These are phyloP conservation scores for human DNA, from an alignment of 2,113 vertebrate genomes.

Conservation along the genomic window GRCh38 chr3:149623001-149623500, in stretches of 20 bases:
- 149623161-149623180: not conserved
- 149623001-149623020: not conserved
- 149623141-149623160: not conserved
- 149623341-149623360: too few species aligned
- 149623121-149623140: not conserved
- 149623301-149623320: too few species aligned
- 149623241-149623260: too few species aligned
- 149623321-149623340: too few species aligned
- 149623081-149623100: not conserved
- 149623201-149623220: not conserved
- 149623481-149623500: not conserved
- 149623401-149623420: not conserved
- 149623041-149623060: not conserved
- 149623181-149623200: not conserved
- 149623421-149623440: not conserved
- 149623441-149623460: not conserved
- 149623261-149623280: too few species aligned
- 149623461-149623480: not conserved
- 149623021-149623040: constrained; percentile 1
- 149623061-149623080: not conserved
- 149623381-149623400: not conserved
- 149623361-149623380: not conserved
- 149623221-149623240: too few species aligned
- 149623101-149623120: not conserved
- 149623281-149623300: too few species aligned